These are phyloP conservation scores for Microcebus jonahi DNA, from an alignment of 2,113 vertebrate genomes.

Conservation along the genomic window DNA sequence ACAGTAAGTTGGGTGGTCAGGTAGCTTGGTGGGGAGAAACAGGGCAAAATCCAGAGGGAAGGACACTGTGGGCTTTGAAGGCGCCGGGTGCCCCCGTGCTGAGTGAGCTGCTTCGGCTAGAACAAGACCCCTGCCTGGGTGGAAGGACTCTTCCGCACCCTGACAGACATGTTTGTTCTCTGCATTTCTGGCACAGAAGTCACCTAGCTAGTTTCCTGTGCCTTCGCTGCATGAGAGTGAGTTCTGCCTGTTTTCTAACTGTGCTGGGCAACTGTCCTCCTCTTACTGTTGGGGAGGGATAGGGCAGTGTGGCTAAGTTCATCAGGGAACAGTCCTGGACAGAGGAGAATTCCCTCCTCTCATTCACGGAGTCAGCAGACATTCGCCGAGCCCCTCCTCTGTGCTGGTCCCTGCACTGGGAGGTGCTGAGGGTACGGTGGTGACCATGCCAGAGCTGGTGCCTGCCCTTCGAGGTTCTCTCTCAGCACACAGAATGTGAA, in stretches of 20 bases:
- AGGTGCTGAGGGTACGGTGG: background rate
- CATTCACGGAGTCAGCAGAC: background rate
- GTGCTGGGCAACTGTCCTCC: background rate
- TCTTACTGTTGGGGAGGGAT: background rate
- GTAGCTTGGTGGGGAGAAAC: background rate
- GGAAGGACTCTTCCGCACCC: background rate
- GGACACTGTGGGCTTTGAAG: background rate
- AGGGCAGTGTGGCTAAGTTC: background rate
- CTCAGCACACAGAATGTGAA: background rate
- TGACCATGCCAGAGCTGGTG: background rate
- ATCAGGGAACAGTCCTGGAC: background rate
- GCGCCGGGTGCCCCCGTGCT: too few species aligned
- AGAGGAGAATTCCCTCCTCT: background rate
- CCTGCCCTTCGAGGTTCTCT: background rate
- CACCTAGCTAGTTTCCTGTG: background rate
- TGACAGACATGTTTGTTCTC: background rate
- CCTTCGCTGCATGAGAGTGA: background rate
- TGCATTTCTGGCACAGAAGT: background rate
- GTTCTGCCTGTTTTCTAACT: background rate
- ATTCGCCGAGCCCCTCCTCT: background rate
- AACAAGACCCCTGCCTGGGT: background rate
- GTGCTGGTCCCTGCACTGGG: too few species aligned
- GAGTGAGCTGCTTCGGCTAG: background rate
- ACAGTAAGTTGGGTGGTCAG: conserved; percentile 87
- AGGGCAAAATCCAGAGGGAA: background rate